Percentiles rank a stretch among this genome's conserved stretches.
These are phyloP conservation scores for Diarsia mendica DNA, from an alignment of 2,888 invertebrate genomes.

Conservation along the genomic window DNA sequence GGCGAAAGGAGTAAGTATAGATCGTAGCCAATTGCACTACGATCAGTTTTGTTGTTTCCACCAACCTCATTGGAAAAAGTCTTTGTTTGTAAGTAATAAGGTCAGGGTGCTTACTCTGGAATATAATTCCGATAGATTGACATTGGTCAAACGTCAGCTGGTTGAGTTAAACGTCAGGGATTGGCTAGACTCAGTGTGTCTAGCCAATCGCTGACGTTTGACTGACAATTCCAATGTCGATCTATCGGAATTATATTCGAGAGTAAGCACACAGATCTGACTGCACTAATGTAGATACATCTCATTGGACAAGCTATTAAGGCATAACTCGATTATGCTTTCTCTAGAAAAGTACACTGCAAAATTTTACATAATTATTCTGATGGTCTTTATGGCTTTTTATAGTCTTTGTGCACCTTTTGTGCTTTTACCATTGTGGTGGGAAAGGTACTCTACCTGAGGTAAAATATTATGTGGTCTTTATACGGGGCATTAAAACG, in stretches of 20 bases:
- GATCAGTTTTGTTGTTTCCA: not conserved
- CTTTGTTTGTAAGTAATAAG: constrained; percentile 37
- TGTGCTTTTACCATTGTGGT: constrained; percentile 26
- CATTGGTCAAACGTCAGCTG: no score
- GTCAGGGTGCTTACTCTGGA: no score
- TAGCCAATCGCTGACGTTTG: no score
- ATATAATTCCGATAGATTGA: no score
- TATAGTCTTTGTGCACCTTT: no score
- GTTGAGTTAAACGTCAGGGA: no score
- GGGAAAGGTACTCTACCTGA: not conserved
- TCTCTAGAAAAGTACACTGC: not conserved
- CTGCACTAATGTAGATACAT: constrained; percentile 51
- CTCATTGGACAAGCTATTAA: constrained; percentile 40
- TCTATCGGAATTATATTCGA: no score
- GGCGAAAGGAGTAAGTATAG: no score
- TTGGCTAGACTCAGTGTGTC: no score
- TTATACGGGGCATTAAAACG: constrained; percentile 19
- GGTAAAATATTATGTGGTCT: not conserved
- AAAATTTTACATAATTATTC: constrained; percentile 6
- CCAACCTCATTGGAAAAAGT: not conserved
- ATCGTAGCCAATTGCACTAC: not conserved
- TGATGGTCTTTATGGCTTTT: not conserved
- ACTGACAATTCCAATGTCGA: no score
- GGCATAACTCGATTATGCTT: not conserved
- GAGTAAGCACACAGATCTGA: no score